Evolutionary conservation across 2,797 vertebrate species (phyloP), one percentile per base, ranked within the genome.

Genomic region (Alauda arvensis): DNA sequence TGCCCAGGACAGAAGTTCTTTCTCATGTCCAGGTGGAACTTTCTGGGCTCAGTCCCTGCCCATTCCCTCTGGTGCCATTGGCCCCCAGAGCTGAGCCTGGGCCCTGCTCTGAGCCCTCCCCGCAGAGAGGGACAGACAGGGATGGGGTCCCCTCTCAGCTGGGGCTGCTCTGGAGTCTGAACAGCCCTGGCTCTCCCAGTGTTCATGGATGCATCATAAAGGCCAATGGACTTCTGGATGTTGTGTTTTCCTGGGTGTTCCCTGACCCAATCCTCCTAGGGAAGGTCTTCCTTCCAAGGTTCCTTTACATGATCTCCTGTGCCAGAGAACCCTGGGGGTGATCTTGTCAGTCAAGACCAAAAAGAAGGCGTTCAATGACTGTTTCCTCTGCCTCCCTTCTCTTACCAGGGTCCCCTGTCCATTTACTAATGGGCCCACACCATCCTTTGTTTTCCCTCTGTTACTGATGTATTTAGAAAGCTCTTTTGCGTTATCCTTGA

Each of bases 11-110:
- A 43, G 39, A 24, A 70, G 9, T 7, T 45, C n/a, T 57, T 0
- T 3, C 66, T 45, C 14, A 0, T 33, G 4, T 5, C 17, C 74
- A n/a, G 12, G 28, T 2, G 17, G n/a, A 14, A 12, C 2, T 45
- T 14, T 5, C 74, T 29, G 45, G 15, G 28, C 5, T 63, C 43
- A 70, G 16, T 7, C 5, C 43, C 74, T 77, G 43, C 43, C 48
- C 3, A 0, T 62, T 5, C 4, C 4, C 42, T 42, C 65, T 16
- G 37, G 31, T 42, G 31, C 57, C 26, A 20, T 12, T 19, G n/a
- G 24, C 3, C 45, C 14, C 26, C 0, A 0, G 16, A n/a, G 49
- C 49, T 37, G 21, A 56, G 51, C 57, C 57, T 29, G 71, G 14
- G 25, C 29, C 40, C 29, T 70, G 18, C 28, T 40, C 18, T 5